A percentile compares a stretch with the other conserved stretches of the same genome.
Conservation (phyloP, 2,113 vertebrate species). For the Cinclus mexicanus region DNA sequence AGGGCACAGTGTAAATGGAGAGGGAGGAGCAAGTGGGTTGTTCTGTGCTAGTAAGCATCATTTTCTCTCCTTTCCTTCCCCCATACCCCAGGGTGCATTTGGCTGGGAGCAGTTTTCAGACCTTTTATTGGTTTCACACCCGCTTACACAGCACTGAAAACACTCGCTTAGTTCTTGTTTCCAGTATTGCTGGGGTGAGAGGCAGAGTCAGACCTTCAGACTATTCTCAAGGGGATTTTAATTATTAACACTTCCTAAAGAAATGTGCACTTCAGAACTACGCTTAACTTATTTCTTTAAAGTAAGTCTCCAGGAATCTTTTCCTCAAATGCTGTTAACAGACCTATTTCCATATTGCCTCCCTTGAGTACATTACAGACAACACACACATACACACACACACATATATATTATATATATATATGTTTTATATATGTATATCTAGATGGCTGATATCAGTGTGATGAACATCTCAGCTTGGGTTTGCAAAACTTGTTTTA, state of each 20-base stretch:
- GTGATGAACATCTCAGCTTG: background rate
- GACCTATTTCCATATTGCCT: background rate
- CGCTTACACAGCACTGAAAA: background rate
- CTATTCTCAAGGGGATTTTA: background rate
- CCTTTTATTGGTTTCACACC: background rate
- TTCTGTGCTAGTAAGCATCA: background rate
- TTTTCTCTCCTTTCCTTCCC: background rate
- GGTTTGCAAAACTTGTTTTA: background rate
- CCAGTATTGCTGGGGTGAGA: background rate
- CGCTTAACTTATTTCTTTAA: background rate
- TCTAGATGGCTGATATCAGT: background rate
- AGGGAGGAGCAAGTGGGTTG: background rate
- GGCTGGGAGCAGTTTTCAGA: background rate
- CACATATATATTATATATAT: too few species aligned
- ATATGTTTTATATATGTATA: too few species aligned
- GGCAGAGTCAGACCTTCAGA: background rate
- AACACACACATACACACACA: background rate
- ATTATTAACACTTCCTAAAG: background rate
- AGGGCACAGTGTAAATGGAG: rapidly evolving
- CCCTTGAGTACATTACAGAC: background rate
- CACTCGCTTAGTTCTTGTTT: background rate
- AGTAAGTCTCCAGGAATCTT: background rate
- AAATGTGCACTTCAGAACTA: background rate
- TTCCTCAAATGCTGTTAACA: background rate
- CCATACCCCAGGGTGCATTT: background rate